Evolutionary conservation across 2,113 vertebrate species (phyloP), one percentile per base, ranked within the genome.

Genomic region (Chaetodon trifascialis): DNA sequence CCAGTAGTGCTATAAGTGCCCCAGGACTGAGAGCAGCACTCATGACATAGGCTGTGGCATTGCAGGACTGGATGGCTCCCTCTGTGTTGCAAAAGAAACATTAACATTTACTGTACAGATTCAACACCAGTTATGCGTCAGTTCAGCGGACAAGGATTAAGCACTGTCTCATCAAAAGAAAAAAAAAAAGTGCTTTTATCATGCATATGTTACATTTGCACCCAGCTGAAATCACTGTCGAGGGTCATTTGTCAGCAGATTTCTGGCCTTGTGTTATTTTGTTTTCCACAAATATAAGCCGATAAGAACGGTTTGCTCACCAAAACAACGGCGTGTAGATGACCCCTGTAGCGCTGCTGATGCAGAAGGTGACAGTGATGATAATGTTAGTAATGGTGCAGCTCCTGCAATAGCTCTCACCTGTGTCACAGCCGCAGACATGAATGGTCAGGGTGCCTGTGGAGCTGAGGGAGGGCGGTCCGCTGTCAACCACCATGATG

Each of bases 381-480:
- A 74, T 87, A 83, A 88, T 86, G 76, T 66, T 52, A 72, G 65
- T 90, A 86, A 89, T 70, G 82, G 49, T 25, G 64, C 76, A 62
- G 62, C 79, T 64, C 54, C 59, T 58, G 23, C 55, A 73, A 80
- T 52, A 5, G 86, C 40, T 69, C 89, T 93, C 89, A 94, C 93
- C 93, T 90, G 91, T 59, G 90, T 99, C 97, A 0, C 98, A 99
- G 91, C 97, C 96, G 0, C 98, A 99, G 85, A 99, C 81, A 7
- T 95, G 97, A 91, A 99, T 98, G 93, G 98, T 99, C 83, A 99
- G 95, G 0, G 98, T 99, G 38, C 98, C 97, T 0, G 98, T 99
- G 93, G 97, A 98, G 97, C 98, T 99, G 82, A 99, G 96, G 5
- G 97, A 94, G 0, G 98, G 97, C 0, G 97, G 96, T 21, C 97